Percentiles rank a stretch among this genome's conserved stretches.
These are phyloP conservation scores for Tipula vernalis DNA, from an alignment of 2,888 invertebrate species.

Conservation along the genomic window DNA sequence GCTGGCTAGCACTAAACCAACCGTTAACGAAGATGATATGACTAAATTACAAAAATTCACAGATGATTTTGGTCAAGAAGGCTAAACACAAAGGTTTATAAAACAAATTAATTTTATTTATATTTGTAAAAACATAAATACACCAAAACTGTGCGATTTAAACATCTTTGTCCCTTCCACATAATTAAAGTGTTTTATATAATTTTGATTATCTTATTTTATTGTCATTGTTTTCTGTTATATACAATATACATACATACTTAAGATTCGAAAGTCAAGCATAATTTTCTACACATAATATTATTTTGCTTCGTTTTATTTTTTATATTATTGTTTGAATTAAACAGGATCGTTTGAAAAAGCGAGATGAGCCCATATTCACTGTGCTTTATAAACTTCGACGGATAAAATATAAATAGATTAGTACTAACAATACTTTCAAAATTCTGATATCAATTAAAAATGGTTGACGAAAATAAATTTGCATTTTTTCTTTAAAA, in stretches of 20 bases:
- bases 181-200: background rate
- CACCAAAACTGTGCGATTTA: constrained; percentile 20
- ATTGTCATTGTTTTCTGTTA: background rate
- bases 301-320: background rate
- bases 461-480: background rate
- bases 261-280: background rate
- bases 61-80: constrained; percentile 97
- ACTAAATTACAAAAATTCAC: constrained; percentile 87
- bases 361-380: background rate
- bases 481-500: background rate
- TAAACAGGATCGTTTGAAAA: background rate
- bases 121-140: constrained; percentile 43
- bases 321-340: background rate
- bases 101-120: background rate
- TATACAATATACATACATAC: background rate
- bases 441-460: background rate
- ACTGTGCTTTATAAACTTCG: background rate
- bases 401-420: background rate
- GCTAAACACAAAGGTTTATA: constrained; percentile 40
- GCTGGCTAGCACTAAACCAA: constrained; percentile 87
- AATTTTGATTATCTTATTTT: background rate
- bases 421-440: background rate
- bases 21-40: constrained; percentile 94
- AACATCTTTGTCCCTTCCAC: background rate
- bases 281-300: background rate